phyloP scores from a whole-genome alignment of 2,113 vertebrate genomes.

The Pangasianodon hypophthalmus region DNA sequence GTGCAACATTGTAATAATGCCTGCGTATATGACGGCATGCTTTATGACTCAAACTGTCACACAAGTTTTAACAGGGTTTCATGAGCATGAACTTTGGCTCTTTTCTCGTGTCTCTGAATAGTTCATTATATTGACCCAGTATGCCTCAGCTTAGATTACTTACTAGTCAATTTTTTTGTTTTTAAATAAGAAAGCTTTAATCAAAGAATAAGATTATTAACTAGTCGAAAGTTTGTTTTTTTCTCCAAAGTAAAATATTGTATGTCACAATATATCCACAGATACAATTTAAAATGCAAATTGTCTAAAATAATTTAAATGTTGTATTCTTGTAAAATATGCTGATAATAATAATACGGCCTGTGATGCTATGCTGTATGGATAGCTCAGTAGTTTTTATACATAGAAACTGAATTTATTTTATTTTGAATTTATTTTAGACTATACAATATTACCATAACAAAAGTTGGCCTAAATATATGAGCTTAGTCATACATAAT shows the following conservation, averaged over 20 bases:
- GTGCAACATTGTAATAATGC: not conserved
- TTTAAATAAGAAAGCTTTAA: not conserved
- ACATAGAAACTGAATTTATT: not conserved
- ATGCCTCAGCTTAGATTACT: not conserved
- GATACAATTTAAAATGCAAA: not conserved
- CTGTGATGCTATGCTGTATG: not conserved
- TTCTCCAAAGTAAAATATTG: not conserved
- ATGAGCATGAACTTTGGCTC: constrained; percentile 13
- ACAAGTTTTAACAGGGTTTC: constrained; percentile 20
- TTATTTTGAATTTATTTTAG: not conserved
- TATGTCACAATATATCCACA: not conserved
- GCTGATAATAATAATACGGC: not conserved
- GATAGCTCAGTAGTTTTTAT: not conserved
- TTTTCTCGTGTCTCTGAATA: constrained; percentile 6
- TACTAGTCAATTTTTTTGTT: not conserved
- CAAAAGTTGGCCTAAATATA: not conserved
- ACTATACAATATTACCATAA: not conserved
- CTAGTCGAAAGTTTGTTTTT: not conserved
- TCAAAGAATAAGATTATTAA: not conserved
- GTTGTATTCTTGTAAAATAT: not conserved
- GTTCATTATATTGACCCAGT: not conserved
- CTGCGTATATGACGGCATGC: not conserved
- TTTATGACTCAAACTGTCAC: constrained; percentile 1
- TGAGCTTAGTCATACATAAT: not conserved
- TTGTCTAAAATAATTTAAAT: not conserved